Conservation (phyloP, 2,113 vertebrate species). For the Siphamia tubifer region DNA sequence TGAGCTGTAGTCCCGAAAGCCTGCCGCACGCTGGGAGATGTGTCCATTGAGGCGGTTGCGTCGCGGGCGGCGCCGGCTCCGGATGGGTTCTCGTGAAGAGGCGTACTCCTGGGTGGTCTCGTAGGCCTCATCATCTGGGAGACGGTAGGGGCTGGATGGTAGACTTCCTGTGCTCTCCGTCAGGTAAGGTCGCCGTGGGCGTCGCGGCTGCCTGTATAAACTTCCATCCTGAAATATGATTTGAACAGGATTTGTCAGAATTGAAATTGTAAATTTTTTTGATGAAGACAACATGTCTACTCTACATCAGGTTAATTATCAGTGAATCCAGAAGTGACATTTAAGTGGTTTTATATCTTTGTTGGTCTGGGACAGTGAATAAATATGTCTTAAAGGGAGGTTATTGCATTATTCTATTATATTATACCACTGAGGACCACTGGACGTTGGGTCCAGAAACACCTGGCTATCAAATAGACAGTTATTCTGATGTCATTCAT, state of each 20-base stretch:
- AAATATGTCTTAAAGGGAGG: too few species aligned
- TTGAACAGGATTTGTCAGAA: neutral
- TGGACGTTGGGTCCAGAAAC: too few species aligned
- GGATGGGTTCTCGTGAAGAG: conserved; percentile 86
- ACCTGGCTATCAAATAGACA: too few species aligned
- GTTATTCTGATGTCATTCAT: too few species aligned
- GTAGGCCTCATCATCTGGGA: conserved; percentile 93
- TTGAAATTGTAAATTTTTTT: too few species aligned
- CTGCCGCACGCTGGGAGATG: conserved; percentile 84
- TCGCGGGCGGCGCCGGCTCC: conserved; percentile 83
- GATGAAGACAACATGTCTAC: too few species aligned
- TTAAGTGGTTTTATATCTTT: too few species aligned
- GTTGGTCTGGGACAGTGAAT: too few species aligned
- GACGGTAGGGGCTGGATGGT: conserved; percentile 93
- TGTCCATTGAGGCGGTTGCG: conserved; percentile 93
- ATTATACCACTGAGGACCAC: too few species aligned
- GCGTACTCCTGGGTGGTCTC: conserved; percentile 97
- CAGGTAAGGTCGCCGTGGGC: conserved; percentile 79
- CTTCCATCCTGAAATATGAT: conserved; percentile 80
- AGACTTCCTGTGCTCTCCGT: conserved; percentile 93
- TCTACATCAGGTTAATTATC: too few species aligned
- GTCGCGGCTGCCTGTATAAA: conserved; percentile 87
- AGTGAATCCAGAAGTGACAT: too few species aligned
- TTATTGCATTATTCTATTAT: too few species aligned
- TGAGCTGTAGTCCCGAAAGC: conserved; percentile 90